phyloP scores from a whole-genome alignment of 1,140 invertebrate genomes.

The Brachionus plicatilis region DNA sequence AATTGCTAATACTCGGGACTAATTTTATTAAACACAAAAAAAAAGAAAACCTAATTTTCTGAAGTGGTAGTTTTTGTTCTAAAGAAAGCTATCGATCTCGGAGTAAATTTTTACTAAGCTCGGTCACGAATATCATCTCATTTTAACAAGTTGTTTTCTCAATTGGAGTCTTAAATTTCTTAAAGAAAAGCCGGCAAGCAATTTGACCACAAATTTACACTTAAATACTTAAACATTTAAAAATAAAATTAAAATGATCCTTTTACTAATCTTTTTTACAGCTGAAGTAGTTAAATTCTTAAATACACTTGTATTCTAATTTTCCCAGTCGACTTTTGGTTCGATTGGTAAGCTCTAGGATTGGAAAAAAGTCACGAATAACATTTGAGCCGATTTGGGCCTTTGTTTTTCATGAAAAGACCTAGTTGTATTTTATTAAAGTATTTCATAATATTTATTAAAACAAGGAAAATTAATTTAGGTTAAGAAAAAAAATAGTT shows the following conservation, averaged over 20 bases:
- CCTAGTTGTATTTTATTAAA: neutral
- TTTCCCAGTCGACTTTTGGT: neutral
- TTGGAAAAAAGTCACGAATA: neutral
- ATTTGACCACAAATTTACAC: neutral
- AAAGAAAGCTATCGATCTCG: neutral
- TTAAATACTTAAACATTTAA: neutral
- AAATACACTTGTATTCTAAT: neutral
- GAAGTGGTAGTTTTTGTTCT: neutral
- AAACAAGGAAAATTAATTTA: neutral
- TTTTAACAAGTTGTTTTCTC: neutral
- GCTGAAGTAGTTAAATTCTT: neutral
- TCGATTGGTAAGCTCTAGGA: neutral
- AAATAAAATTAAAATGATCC: neutral
- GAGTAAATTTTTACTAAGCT: neutral
- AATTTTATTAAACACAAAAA: neutral
- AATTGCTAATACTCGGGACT: neutral
- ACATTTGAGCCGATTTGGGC: neutral
- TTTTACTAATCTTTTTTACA: neutral
- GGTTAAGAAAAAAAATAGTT: neutral
- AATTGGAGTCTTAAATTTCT: neutral
- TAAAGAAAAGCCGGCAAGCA: neutral
- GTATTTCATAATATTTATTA: neutral
- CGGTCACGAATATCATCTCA: neutral
- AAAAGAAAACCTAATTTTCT: conserved; percentile 14
- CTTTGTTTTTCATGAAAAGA: neutral